phyloP scores from a whole-genome alignment of 2,888 invertebrate species.

The Synergus umbraculus region DNA sequence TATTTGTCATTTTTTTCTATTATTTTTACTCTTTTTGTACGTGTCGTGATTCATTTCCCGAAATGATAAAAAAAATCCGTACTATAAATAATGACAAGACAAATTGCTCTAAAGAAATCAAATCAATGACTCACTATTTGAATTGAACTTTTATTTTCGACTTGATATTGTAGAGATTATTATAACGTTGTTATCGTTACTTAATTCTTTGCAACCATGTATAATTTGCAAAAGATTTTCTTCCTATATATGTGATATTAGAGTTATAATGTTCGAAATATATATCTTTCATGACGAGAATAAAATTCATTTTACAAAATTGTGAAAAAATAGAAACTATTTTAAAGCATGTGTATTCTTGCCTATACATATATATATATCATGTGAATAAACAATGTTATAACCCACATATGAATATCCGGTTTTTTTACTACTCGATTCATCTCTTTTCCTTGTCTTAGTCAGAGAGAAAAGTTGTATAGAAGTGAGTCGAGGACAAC shows the following conservation, averaged over 20 bases:
- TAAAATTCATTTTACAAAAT: not conserved
- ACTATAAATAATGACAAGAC: not conserved
- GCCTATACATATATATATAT: not conserved
- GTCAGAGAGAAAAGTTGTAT: conserved; percentile 38
- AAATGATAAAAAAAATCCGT: not conserved
- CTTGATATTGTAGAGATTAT: not conserved
- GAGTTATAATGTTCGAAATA: not conserved
- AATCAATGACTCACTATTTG: not conserved
- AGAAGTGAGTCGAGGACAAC: conserved; percentile 37
- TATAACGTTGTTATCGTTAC: not conserved
- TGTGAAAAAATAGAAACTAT: conserved; percentile 1
- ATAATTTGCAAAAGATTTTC: not conserved
- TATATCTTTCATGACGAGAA: not conserved
- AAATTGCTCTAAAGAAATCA: not conserved
- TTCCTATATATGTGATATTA: not conserved
- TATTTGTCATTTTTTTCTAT: not conserved
- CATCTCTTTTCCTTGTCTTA: conserved; percentile 57
- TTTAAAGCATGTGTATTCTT: not conserved
- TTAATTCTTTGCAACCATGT: not conserved
- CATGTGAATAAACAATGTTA: not conserved
- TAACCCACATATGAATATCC: conserved; percentile 29
- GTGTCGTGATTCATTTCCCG: not conserved
- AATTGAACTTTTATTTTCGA: not conserved
- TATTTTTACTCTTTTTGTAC: not conserved
- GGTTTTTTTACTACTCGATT: conserved; percentile 50